Evolutionary conservation across 2,113 vertebrate species (phyloP).

Genomic region (Mesembrinibis cayennensis): DNA sequence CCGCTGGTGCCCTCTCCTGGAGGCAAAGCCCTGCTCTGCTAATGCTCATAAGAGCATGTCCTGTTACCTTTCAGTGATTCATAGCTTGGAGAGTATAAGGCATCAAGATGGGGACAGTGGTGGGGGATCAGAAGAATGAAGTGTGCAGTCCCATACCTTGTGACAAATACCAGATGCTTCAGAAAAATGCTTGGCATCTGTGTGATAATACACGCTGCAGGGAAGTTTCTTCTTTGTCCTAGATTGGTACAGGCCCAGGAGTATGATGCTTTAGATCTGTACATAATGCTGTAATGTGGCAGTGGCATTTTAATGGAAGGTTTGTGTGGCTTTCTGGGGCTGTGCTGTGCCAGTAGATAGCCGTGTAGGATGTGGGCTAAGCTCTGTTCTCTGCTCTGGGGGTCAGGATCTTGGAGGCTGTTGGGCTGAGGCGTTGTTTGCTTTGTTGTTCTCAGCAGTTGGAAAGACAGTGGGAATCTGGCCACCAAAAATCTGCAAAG

Average conservation of each 20-base stretch:
- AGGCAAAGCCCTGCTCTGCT: background rate
- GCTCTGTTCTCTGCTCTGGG: background rate
- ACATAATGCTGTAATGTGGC: background rate
- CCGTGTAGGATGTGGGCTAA: fast-evolving
- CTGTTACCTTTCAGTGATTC: background rate
- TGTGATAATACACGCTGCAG: background rate
- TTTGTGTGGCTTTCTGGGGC: background rate
- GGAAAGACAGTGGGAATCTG: background rate
- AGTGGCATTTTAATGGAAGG: background rate
- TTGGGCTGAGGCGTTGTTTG: fast-evolving
- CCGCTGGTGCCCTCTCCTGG: slow-evolving; percentile 23
- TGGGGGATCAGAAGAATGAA: background rate
- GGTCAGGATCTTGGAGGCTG: background rate
- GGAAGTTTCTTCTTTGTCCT: background rate
- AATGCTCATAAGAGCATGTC: fast-evolving
- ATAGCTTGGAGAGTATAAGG: background rate
- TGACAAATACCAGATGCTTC: slow-evolving; percentile 31
- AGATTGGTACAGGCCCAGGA: background rate
- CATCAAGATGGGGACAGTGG: background rate
- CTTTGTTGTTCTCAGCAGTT: background rate
- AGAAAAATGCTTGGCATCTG: background rate
- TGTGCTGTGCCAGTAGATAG: background rate
- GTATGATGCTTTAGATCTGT: background rate
- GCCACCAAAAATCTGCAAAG: background rate
- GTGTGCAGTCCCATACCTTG: background rate